Evolutionary conservation across 2,888 invertebrate genomes (phyloP).

Genomic region (Galeruca laticollis): DNA sequence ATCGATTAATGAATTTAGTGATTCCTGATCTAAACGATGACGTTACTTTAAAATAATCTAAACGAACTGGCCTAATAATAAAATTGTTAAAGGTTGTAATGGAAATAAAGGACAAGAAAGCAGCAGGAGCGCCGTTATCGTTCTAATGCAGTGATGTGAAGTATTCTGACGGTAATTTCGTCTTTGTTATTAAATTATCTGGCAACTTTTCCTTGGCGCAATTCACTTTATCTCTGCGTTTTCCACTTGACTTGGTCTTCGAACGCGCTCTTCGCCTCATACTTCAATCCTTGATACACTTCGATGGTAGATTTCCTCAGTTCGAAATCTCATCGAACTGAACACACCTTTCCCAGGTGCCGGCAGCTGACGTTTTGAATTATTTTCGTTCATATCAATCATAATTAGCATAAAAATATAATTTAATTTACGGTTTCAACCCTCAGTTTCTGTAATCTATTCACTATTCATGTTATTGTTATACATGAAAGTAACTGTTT

Average conservation of each 20-base stretch:
- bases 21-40: too few relatives aligned
- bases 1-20: too few relatives aligned
- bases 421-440: too few relatives aligned
- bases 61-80: slow-evolving; percentile 6
- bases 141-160: slow-evolving; percentile 64
- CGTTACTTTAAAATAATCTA: too few relatives aligned
- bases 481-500: too few relatives aligned
- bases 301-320: neutral
- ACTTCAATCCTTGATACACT: slow-evolving; percentile 7
- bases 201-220: slow-evolving; percentile 66
- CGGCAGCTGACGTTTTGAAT: neutral
- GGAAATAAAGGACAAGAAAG: slow-evolving; percentile 42
- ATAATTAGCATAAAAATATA: too few relatives aligned
- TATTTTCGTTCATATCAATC: neutral
- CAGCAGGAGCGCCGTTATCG: slow-evolving; percentile 59
- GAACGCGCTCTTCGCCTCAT: slow-evolving; percentile 20
- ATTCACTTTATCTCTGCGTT: slow-evolving; percentile 67
- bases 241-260: slow-evolving; percentile 58
- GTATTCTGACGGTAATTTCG: slow-evolving; percentile 65
- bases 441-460: too few relatives aligned
- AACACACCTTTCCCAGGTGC: slow-evolving; percentile 25
- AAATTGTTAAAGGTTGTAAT: slow-evolving; percentile 16
- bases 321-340: neutral
- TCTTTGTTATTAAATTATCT: slow-evolving; percentile 68
- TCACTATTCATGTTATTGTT: too few relatives aligned